Evolutionary conservation across 2,113 vertebrate genomes (phyloP).

Genomic region (Charadrius vociferus): DNA sequence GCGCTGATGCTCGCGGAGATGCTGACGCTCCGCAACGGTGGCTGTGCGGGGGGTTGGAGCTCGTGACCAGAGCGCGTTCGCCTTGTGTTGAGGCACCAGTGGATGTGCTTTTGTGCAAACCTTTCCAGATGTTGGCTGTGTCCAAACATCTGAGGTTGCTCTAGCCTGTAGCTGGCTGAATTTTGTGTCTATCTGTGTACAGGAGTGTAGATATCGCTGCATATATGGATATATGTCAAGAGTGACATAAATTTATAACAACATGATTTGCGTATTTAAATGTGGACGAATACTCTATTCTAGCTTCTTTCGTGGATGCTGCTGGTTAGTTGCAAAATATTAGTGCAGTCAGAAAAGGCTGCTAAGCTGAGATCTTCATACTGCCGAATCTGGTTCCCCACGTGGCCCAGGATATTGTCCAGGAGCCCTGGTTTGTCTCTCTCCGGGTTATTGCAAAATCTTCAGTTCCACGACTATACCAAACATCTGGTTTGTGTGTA

Average conservation of each 20-base stretch:
- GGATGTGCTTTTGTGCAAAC: not conserved
- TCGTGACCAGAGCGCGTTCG: not conserved
- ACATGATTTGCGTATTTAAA: not conserved
- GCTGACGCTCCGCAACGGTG: rapidly evolving
- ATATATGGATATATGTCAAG: not conserved
- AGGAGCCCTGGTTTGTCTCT: not conserved
- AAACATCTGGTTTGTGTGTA: rapidly evolving
- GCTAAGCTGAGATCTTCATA: not conserved
- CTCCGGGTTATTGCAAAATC: not conserved
- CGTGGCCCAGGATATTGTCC: not conserved
- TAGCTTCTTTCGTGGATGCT: not conserved
- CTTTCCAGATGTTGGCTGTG: not conserved
- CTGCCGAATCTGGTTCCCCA: not conserved
- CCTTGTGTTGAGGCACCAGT: rapidly evolving
- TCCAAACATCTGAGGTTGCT: not conserved
- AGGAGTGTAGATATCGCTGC: not conserved
- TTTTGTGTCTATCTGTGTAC: not conserved
- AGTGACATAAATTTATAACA: not conserved
- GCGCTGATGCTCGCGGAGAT: not conserved
- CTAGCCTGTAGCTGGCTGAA: not conserved
- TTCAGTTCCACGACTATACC: not conserved
- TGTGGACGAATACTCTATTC: not conserved
- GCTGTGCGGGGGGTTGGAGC: not conserved
- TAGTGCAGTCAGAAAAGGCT: not conserved
- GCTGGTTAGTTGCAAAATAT: not conserved